Base-by-base conservation (phyloP, 2,113 vertebrate genomes). In the Petrocephalus zakoni region DNA sequence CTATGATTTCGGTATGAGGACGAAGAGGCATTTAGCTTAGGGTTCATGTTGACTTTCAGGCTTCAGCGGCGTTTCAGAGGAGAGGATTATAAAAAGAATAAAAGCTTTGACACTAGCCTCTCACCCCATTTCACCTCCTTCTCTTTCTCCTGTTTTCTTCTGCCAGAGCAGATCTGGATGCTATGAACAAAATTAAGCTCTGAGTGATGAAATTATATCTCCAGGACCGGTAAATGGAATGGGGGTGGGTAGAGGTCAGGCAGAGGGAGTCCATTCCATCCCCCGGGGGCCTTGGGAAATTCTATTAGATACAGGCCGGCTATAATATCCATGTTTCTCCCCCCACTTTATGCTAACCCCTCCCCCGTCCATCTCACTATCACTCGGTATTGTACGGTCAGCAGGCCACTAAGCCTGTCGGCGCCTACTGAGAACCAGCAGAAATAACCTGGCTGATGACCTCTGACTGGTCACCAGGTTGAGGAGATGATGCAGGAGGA, bases 31-130 rank as follows among this genome's bases (percentile, higher is more conserved):
- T 37, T 78, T 78, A 1, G 72, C 37, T 78, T 42, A 17, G 72
- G 4, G 72, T 42, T 42, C 4, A 78, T 78, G 72, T 78, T 42
- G 72, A 34, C 34, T 83, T 42, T 21, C n/a, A 11, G 15, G 46
- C 84, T 42, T 21, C 37, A 87, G 90, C 88, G 87, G 86, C 7
- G 88, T 90, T 87, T 89, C 89, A 91, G 90, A 92, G 90, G 90
- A 89, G 91, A 94, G 81, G 92, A 93, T 94, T 19, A 15, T 94
- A 94, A 92, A 93, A 91, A 93, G 93, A 93, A 93, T 93, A 94
- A 95, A 94, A 95, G 94, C 94, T 93, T 93, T 94, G 94, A 95
- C 94, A 94, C 94, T 91, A 87, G 91, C 90, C 91, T 92, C 93
- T 53, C 86, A 89, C 91, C 91, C 89, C 8, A 4, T 72, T 53